These are phyloP conservation scores for Triplophysa yarkandensis DNA, from an alignment of 2,797 vertebrate species.

Conservation along the genomic window DNA sequence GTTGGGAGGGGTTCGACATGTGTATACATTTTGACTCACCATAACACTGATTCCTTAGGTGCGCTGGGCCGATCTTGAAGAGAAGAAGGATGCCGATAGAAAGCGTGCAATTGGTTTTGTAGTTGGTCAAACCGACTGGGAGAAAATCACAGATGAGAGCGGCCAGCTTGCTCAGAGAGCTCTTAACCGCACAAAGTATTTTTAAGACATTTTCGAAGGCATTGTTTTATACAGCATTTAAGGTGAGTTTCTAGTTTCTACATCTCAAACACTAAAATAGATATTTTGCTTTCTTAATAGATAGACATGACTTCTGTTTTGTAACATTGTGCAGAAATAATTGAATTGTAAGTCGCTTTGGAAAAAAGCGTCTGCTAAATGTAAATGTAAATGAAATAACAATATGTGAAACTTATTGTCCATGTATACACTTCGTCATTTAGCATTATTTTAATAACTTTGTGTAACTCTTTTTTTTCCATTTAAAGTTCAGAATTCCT, in stretches of 20 bases:
- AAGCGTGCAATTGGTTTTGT: conserved; percentile 99
- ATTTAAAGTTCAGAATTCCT: no score
- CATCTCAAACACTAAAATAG: neutral
- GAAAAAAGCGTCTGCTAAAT: no score
- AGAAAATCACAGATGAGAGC: conserved; percentile 98
- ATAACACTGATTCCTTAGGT: conserved; percentile 76
- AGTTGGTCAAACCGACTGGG: conserved; percentile 98
- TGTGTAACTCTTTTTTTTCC: no score
- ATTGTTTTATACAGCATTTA: conserved; percentile 23
- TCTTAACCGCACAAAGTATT: conserved; percentile 99
- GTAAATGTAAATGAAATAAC: neutral
- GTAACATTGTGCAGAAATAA: no score
- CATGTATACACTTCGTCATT: neutral
- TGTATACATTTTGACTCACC: neutral
- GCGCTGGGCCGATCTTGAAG: conserved; percentile 98
- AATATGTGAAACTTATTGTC: no score
- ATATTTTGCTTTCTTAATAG: neutral
- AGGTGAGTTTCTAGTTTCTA: conserved; percentile 23
- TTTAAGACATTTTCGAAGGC: conserved; percentile 75
- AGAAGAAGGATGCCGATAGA: conserved; percentile 95
- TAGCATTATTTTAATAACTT: no score
- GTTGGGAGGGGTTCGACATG: neutral
- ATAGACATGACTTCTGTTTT: no score
- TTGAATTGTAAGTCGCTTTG: no score
- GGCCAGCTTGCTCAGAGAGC: conserved; percentile 95